Evolutionary conservation across 2,113 vertebrate species (phyloP).

Genomic region (Thamnophis sirtalis): DNA sequence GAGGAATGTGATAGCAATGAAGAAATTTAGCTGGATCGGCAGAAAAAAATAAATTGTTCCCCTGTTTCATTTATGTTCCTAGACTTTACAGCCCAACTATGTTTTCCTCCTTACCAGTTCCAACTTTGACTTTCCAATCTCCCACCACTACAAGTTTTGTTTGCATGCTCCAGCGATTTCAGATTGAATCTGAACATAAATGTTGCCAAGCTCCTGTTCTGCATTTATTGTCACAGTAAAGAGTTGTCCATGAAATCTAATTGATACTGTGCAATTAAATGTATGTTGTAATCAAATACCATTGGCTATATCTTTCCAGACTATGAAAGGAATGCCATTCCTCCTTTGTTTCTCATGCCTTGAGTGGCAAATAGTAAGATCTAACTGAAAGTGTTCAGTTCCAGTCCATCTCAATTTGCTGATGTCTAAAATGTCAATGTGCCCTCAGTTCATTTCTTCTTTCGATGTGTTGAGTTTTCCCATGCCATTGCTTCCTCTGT

Average conservation of each 20-base stretch:
- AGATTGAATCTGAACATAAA: neutral
- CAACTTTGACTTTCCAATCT: neutral
- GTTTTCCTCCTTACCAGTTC: neutral
- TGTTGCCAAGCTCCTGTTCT: neutral
- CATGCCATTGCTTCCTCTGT: neutral
- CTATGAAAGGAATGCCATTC: neutral
- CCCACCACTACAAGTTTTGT: neutral
- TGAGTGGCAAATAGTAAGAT: neutral
- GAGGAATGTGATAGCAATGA: neutral
- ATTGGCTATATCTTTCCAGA: neutral
- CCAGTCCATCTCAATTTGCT: neutral
- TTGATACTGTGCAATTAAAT: neutral
- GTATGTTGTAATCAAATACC: neutral
- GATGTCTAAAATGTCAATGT: neutral
- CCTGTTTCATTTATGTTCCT: neutral
- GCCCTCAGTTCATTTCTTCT: neutral
- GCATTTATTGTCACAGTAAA: neutral
- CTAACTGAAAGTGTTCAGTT: neutral
- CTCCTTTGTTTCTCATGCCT: neutral
- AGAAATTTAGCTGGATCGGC: neutral
- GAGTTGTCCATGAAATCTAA: neutral
- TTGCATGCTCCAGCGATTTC: neutral
- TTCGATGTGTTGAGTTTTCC: neutral
- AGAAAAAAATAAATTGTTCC: neutral
- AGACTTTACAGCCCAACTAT: neutral